phyloP scores from a whole-genome alignment of 1,140 invertebrate genomes.

The Zophobas atratus region DNA sequence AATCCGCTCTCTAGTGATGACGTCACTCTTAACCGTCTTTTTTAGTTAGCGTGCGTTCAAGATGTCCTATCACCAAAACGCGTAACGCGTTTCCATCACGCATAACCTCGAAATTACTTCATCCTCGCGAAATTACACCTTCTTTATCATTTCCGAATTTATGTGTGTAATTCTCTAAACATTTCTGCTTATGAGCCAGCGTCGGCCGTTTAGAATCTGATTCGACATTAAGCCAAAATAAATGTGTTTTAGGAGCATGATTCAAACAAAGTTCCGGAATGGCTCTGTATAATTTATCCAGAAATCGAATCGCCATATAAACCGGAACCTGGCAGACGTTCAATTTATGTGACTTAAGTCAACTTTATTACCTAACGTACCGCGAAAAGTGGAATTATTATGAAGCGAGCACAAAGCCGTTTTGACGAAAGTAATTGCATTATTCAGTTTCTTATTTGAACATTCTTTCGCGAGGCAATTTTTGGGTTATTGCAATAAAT shows the following conservation, averaged over 20 bases:
- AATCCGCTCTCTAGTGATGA: no score
- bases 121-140: conserved; percentile 17
- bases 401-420: no score
- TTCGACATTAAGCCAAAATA: conserved; percentile 28
- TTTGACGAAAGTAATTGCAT: no score
- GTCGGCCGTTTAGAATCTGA: conserved; percentile 2
- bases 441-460: neutral
- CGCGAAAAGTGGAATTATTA: no score
- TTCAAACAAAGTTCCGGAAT: conserved; percentile 35
- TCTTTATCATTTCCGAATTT: conserved; percentile 23
- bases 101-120: conserved; percentile 13
- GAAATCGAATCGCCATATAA: conserved; percentile 40
- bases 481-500: neutral
- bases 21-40: no score
- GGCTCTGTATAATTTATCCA: conserved; percentile 35
- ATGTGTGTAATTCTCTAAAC: conserved; percentile 33
- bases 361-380: conserved; percentile 17
- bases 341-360: conserved; percentile 40
- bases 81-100: conserved; percentile 8
- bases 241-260: conserved; percentile 39
- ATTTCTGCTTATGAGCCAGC: conserved; percentile 33
- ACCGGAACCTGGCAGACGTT: conserved; percentile 11
- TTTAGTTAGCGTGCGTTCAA: no score
- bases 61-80: neutral
- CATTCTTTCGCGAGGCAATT: neutral